phyloP scores from a whole-genome alignment of 92 coral and sea anemone species.

The Phenganax stokvisi region DNA sequence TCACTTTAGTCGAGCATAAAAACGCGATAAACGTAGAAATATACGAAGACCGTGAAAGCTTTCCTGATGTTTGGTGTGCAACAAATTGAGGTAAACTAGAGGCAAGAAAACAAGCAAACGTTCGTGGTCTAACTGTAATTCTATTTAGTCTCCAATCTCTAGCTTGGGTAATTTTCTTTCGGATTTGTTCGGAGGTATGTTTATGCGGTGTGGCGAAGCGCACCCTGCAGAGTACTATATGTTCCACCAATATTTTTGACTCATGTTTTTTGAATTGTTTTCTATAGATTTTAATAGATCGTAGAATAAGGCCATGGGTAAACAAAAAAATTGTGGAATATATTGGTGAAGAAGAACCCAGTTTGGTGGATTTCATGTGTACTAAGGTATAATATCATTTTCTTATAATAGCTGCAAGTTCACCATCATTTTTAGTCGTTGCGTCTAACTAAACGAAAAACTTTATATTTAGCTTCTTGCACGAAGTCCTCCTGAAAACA shows the following conservation, averaged over 20 bases:
- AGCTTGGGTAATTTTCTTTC: constrained; percentile 4
- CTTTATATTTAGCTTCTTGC: constrained; percentile 65
- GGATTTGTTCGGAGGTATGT: constrained; percentile 5
- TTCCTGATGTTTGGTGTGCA: background rate
- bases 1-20: background rate
- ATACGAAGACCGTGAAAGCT: background rate
- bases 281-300: constrained; percentile 87
- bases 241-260: constrained; percentile 6
- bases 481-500: constrained; percentile 82
- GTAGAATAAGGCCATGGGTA: constrained; percentile 98
- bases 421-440: too few relatives aligned
- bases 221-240: background rate
- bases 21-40: background rate
- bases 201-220: background rate
- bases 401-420: too few relatives aligned
- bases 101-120: background rate
- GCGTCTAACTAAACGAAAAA: too few relatives aligned
- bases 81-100: background rate
- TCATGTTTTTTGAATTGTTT: constrained; percentile 23
- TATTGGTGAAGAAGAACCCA: constrained; percentile 97
- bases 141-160: background rate
- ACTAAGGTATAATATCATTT: constrained; percentile 60
- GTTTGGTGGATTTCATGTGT: constrained; percentile 92
- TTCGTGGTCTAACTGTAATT: background rate
- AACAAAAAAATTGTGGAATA: constrained; percentile 96